Evolutionary conservation across 2,113 vertebrate genomes (phyloP), one percentile per base, ranked within the genome.

Genomic region (Archilochus colubris): DNA sequence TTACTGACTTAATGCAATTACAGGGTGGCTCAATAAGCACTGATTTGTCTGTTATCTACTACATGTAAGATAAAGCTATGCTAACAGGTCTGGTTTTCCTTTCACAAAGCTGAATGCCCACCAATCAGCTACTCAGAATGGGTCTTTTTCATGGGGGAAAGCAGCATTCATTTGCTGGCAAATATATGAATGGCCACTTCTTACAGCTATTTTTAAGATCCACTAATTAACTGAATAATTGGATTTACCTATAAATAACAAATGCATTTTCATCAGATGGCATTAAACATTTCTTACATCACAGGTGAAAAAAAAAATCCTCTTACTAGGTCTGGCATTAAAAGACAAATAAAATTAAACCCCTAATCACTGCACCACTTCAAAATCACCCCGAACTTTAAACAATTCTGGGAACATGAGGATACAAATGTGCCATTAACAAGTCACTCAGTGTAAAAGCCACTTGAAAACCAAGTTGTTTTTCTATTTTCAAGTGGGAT

Each of bases 1-100:
- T 95, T 97, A 96, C 91, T 93, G 85, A 90, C 91, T 95, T 95
- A 97, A 97, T 96, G 88, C 91, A 97, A 96, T 97, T 97, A 97
- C 23, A 48, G 51, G 36, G 58, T 82, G 95, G 66, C 84, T 91
- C 67, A 90, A 76, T 74, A 82, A 97, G 94, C 55, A 76, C 73
- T 80, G 86, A 94, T 81, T 88, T 93, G 67, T 91, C 96, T 89
- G 62, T 82, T 81, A 86, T 40, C 73, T 84, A 40, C 2, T 10
- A 62, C 36, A 84, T 28, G 15, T 25, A 69, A 72, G 55, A 94
- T 86, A 92, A 83, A 96, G 36, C 55, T 84, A 28, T 46, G 30
- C 18, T 88, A 91, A 86, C 72, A 75, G 33, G 64, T 87, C 75
- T 68, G n/a, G 19, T 64, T 82, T 88, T 82, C 57, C 55, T 82